Percentiles rank a stretch among this genome's conserved stretches.
phyloP scores from a whole-genome alignment of 2,797 vertebrate species.

The Hippoglossus hippoglossus region DNA sequence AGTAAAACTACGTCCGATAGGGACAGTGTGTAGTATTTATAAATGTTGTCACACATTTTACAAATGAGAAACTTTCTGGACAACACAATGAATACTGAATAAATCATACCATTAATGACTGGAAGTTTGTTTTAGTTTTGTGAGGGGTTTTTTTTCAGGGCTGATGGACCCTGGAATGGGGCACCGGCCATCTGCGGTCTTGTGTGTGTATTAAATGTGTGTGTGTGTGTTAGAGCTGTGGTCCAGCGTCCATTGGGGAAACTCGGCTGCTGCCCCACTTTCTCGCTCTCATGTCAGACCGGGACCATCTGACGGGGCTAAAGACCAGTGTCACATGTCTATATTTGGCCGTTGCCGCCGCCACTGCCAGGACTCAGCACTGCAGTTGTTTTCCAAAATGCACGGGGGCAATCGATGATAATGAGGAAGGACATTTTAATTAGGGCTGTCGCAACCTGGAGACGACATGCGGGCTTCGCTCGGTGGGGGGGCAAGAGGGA shows the following conservation, averaged over 20 bases:
- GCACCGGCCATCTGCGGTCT: slow-evolving; percentile 81
- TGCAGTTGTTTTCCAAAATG: slow-evolving; percentile 84
- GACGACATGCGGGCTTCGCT: slow-evolving; percentile 58
- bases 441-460: slow-evolving; percentile 81
- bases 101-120: slow-evolving; percentile 70
- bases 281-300: slow-evolving; percentile 79
- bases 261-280: slow-evolving; percentile 84
- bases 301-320: slow-evolving; percentile 86
- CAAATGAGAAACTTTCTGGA: slow-evolving; percentile 58
- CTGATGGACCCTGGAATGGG: slow-evolving; percentile 81
- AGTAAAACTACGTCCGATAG: too few relatives aligned
- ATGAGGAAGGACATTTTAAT: slow-evolving; percentile 88
- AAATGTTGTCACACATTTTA: slow-evolving; percentile 43
- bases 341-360: slow-evolving; percentile 76
- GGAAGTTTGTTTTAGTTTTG: slow-evolving; percentile 69
- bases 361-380: slow-evolving; percentile 75
- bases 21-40: too few relatives aligned
- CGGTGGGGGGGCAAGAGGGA: slow-evolving; percentile 42
- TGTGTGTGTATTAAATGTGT: slow-evolving; percentile 38
- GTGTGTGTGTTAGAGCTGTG: slow-evolving; percentile 56
- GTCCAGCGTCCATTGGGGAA: slow-evolving; percentile 80
- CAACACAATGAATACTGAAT: slow-evolving; percentile 71
- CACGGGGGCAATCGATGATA: slow-evolving; percentile 83
- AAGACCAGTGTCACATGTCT: slow-evolving; percentile 85
- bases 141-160: slow-evolving; percentile 40